These are phyloP conservation scores for Rhaphigaster nebulosa DNA, from an alignment of 2,888 invertebrate genomes.

Conservation along the genomic window DNA sequence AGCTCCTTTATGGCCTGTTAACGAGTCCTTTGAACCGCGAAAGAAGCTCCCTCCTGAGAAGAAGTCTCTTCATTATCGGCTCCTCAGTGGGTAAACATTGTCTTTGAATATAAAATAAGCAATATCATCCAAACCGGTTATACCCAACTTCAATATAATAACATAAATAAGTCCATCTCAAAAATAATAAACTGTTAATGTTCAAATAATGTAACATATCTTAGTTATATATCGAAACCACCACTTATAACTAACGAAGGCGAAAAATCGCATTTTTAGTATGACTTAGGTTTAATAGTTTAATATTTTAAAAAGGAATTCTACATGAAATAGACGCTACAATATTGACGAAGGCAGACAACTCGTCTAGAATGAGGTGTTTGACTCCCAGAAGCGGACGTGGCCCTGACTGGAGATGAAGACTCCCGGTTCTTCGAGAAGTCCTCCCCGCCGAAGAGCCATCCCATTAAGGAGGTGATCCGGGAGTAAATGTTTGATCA, in stretches of 20 bases:
- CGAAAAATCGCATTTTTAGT: no score
- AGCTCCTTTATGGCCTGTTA: slow-evolving; percentile 21
- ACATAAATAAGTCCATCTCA: no score
- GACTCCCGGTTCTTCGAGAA: slow-evolving; percentile 31
- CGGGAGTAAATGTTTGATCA: slow-evolving; percentile 36
- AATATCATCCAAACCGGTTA: background rate
- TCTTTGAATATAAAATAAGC: background rate
- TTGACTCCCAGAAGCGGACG: background rate
- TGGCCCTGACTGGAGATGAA: background rate
- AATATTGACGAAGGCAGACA: background rate
- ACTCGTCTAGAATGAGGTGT: background rate
- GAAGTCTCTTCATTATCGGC: background rate
- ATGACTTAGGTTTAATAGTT: no score
- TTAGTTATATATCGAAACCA: no score
- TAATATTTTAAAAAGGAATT: background rate
- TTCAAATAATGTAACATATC: background rate
- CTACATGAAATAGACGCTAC: background rate
- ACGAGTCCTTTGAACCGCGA: slow-evolving; percentile 20
- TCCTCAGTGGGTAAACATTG: background rate
- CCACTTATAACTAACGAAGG: no score
- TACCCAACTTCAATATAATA: background rate
- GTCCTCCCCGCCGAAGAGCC: background rate
- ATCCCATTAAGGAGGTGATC: slow-evolving; percentile 46
- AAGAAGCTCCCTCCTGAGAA: background rate
- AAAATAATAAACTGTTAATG: background rate